Evolutionary conservation across 2,888 invertebrate genomes (phyloP).

Genomic region (Micoletzkya japonica): DNA sequence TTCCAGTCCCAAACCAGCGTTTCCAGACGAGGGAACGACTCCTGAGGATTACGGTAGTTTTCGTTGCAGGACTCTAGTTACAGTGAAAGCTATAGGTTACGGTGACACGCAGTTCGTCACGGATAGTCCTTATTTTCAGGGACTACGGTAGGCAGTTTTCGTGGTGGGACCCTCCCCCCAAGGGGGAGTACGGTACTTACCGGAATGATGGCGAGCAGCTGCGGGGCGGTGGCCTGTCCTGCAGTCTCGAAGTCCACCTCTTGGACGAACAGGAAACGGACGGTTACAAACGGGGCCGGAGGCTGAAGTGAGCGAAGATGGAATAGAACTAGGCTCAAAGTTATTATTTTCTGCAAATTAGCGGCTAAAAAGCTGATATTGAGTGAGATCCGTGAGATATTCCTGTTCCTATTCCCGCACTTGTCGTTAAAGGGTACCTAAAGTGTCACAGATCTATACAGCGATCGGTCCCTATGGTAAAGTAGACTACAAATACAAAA

Average conservation of each 20-base stretch:
- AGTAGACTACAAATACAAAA: too few species aligned
- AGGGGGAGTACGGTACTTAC: constrained; percentile 26
- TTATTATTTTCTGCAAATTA: too few species aligned
- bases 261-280: constrained; percentile 33
- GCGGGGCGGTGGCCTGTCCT: constrained; percentile 36
- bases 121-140: not conserved
- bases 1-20: constrained; percentile 45
- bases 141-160: not conserved
- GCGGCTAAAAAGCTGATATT: too few species aligned
- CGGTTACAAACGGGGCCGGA: constrained; percentile 36
- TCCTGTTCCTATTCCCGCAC: too few species aligned
- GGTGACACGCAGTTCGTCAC: not conserved
- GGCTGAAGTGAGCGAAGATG: constrained; percentile 6
- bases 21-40: constrained; percentile 35
- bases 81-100: too few species aligned
- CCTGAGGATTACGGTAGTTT: constrained; percentile 1
- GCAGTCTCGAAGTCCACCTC: constrained; percentile 35
- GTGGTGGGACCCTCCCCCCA: not conserved
- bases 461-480: too few species aligned
- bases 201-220: constrained; percentile 35
- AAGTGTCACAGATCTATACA: too few species aligned
- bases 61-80: too few species aligned
- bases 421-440: too few species aligned
- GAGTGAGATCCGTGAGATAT: too few species aligned
- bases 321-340: too few species aligned